Conservation (phyloP, 2,888 invertebrate genomes). For the Lottia scabra region DNA sequence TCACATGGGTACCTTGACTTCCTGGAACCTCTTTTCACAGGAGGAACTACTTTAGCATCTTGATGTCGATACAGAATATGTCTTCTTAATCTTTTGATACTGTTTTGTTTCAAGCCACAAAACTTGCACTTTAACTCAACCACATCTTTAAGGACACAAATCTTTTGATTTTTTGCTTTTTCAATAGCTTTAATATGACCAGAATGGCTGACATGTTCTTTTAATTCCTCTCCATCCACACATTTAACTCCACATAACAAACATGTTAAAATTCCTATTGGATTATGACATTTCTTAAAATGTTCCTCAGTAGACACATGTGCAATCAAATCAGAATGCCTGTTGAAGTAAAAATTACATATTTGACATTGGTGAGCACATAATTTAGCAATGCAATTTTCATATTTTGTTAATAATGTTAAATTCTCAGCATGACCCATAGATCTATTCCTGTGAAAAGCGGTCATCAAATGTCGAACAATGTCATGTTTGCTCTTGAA, state of each 20-base stretch:
- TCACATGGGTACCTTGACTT: constrained; percentile 39
- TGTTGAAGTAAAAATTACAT: constrained; percentile 86
- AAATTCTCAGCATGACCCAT: constrained; percentile 70
- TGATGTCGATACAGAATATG: constrained; percentile 51
- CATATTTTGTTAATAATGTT: constrained; percentile 80
- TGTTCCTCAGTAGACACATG: constrained; percentile 55
- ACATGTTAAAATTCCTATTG: constrained; percentile 61
- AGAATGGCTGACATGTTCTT: constrained; percentile 47
- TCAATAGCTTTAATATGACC: constrained; percentile 41
- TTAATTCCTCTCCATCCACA: constrained; percentile 45
- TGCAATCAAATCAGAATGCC: constrained; percentile 76
- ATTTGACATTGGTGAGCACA: constrained; percentile 88
- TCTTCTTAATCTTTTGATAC: constrained; percentile 47
- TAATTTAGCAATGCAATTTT: constrained; percentile 82
- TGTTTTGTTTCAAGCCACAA: constrained; percentile 54
- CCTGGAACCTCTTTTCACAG: constrained; percentile 35
- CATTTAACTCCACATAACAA: constrained; percentile 55
- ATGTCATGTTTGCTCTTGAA: constrained; percentile 60
- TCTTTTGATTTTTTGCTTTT: constrained; percentile 29
- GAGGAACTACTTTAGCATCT: constrained; percentile 35
- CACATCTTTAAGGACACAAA: constrained; percentile 58
- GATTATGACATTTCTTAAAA: constrained; percentile 40
- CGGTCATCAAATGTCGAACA: constrained; percentile 77
- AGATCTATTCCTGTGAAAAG: constrained; percentile 83
- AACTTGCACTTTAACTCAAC: constrained; percentile 52